Base-by-base conservation (phyloP, 2,797 vertebrate species). In the Poeciliopsis infans region DNA sequence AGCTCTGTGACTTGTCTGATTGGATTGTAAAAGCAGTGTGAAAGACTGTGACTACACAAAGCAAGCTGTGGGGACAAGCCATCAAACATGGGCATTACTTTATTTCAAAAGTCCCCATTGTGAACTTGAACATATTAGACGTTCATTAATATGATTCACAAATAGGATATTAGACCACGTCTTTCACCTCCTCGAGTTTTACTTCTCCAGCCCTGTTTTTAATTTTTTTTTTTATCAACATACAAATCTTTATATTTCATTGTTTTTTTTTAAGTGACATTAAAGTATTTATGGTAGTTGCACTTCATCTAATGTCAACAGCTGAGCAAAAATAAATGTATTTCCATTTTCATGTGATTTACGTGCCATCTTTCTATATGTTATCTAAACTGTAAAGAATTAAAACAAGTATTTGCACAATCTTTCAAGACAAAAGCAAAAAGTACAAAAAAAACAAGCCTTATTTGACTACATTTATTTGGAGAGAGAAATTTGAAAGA, bases 11-110 rank as follows among this genome's bases (percentile, higher is more conserved):
- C 74, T 86, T 45, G 64, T 83, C 74, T 25, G 76, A 85, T 72
- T 79, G 72, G 57, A 76, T 33, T 51, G 53, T 79, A 75, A 79
- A 75, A 78, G 12, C 7, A 81, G 68, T 61, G 53, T 73, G 55
- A 83, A 74, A 84, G 79, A 82, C 74, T 70, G 74, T 66, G 72
- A 80, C 61, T 79, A 68, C 33, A 79, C 66, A 53, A 70, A 39
- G 68, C 70, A 45, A 45, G 39, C 53, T 13, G 1, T 39, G 57
- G 69, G 55, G 36, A 69, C 13, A 84, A 70, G 74, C 74, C 71
- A 68, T 57, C 51, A 69, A 49, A 31, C 0, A 7, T 55, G 45
- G 68, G 51, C 51, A 79, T 70, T 45, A 16, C 51, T 72, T 85
- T 51, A 70, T 41, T 80, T 47, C 53, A 28, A 81, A 61, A 64